Conservation (phyloP, 2,113 vertebrate genomes). For the Paradisaea rubra region DNA sequence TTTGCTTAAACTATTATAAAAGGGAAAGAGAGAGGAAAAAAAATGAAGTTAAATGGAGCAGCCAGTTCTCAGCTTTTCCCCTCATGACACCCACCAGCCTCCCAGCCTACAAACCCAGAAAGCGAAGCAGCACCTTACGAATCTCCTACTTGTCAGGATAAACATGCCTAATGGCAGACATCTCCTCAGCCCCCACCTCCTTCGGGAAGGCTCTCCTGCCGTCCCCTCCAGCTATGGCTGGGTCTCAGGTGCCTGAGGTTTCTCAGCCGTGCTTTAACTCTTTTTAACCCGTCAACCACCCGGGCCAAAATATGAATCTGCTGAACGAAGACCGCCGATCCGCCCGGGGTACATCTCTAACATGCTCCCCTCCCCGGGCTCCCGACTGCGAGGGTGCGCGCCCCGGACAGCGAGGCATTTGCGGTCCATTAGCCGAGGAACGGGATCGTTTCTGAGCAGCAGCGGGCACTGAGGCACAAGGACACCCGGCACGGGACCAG, state of each 20-base stretch:
- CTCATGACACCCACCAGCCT: not conserved
- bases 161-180: not conserved
- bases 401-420: not conserved
- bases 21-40: too few species aligned
- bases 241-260: not conserved
- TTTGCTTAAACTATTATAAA: not conserved
- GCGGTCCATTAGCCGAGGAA: not conserved
- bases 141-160: not conserved
- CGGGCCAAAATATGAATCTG: fast-evolving
- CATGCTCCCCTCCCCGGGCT: not conserved
- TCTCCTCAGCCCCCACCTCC: not conserved
- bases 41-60: not conserved
- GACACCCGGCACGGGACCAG: not conserved
- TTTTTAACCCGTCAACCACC: not conserved
- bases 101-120: not conserved
- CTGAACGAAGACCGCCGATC: not conserved
- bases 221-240: not conserved
- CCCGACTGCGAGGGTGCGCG: not conserved
- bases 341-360: not conserved
- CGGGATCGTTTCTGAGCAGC: not conserved
- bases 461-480: not conserved
- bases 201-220: not conserved
- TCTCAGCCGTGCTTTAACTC: not conserved
- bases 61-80: slow-evolving; percentile 4
- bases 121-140: not conserved